Evolutionary conservation across 2,888 invertebrate genomes (phyloP), one percentile per base, ranked within the genome.

Genomic region (Dryobota labecula): DNA sequence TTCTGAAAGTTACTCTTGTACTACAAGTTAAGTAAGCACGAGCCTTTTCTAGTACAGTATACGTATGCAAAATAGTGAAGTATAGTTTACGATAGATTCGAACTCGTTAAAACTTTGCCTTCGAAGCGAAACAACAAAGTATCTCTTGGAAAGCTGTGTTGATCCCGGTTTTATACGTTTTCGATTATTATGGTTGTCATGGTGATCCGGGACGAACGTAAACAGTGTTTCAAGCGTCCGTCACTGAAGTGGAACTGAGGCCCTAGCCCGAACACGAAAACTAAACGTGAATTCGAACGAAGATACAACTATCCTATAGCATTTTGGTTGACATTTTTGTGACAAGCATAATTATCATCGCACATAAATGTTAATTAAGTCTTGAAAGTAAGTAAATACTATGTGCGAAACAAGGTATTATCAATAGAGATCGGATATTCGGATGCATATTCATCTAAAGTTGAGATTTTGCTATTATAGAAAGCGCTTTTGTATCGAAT

Each of bases 61-160:
- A 20, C 20, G 6, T 60, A 73, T 64, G 70, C 45, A 66, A 70
- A 81, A 36, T 57, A 70, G 38, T 71, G 45, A 47, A 41, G 20
- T 66, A 66, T 58, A 65, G 65, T 71, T 70, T 64, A 78, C 72
- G 56, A 74, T 78, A 53, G 57, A 76, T 78, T 56, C 57, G 20
- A 83, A 78, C 82, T 83, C 76, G 84, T 83, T 83, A 83, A 76
- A 83, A 81, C 69, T 81, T 83, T 64, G 51, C 45, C 63, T 68
- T 69, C 70, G 51, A 68, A 49, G 49, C 62, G 45, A 73, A 68
- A 76, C 70, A 75, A 83, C 83, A 49, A 73, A 83, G 72, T 74
- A 77, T 72, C 70, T 61, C 33, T 51, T 51, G 53, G 38, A 58
- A 54, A 68, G 62, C 58, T 15, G 65, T 57, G 61, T 63, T 68